Conservation (phyloP, 92 coral and sea anemone species). For the Zoanthus sociatus region DNA sequence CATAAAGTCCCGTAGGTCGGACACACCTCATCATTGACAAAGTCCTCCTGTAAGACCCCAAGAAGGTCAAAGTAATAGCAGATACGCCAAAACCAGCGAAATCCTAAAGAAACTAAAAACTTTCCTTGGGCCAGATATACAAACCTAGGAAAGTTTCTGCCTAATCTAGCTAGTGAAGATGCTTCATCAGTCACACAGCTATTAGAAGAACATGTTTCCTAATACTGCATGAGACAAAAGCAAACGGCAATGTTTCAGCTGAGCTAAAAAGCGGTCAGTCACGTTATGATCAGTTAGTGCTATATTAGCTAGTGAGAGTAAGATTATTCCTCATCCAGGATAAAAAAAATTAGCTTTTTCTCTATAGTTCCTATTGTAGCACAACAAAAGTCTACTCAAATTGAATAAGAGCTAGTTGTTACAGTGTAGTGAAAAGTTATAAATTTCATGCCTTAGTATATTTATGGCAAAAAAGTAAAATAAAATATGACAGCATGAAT, state of each 20-base stretch:
- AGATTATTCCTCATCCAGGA: conserved; percentile 28
- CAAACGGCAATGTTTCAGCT: conserved; percentile 25
- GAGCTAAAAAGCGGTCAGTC: conserved; percentile 38
- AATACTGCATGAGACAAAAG: conserved; percentile 44
- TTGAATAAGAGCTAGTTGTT: conserved; percentile 5
- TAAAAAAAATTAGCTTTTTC: not conserved
- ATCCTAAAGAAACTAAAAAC: conserved; percentile 35
- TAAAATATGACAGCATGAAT: conserved; percentile 14
- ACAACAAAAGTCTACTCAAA: conserved; percentile 28
- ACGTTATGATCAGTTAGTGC: conserved; percentile 45
- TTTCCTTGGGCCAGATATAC: conserved; percentile 42
- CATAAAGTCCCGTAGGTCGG: conserved; percentile 30
- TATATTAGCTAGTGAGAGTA: not conserved
- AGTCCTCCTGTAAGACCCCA: conserved; percentile 17
- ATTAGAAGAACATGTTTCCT: conserved; percentile 25
- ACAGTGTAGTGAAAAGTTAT: not conserved
- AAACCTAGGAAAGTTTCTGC: conserved; percentile 49
- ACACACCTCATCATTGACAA: conserved; percentile 17
- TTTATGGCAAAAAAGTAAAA: conserved; percentile 7
- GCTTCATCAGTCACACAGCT: conserved; percentile 42
- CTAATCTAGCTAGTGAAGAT: conserved; percentile 39
- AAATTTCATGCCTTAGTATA: conserved; percentile 5
- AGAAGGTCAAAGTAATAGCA: conserved; percentile 36
- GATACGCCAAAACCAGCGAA: conserved; percentile 29
- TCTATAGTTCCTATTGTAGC: conserved; percentile 13